Percentiles rank a stretch among this genome's conserved stretches.
These are phyloP conservation scores for Epinephelus malabaricus DNA, from an alignment of 2,797 vertebrate genomes.

Conservation along the genomic window DNA sequence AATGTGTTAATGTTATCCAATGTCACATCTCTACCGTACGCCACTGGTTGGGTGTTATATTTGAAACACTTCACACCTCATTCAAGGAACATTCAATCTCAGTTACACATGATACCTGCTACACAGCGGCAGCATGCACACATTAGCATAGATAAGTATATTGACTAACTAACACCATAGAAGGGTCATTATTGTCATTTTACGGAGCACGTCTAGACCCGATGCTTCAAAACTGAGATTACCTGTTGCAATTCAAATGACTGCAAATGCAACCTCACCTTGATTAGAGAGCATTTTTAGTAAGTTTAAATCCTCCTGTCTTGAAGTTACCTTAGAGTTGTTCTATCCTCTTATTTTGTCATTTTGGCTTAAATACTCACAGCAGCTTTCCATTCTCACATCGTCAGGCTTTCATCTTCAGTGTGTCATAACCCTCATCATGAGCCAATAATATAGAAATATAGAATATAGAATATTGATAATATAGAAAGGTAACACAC, in stretches of 20 bases:
- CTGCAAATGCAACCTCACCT: background rate
- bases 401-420: background rate
- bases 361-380: background rate
- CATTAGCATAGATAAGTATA: background rate
- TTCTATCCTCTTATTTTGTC: conserved; percentile 23
- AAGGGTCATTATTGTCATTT: background rate
- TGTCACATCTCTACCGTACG: too few relatives aligned
- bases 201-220: background rate
- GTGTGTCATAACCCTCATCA: background rate
- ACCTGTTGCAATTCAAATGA: background rate
- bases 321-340: background rate
- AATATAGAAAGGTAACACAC: too few relatives aligned
- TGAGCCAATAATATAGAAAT: background rate
- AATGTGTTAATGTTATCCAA: too few relatives aligned
- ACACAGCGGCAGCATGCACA: background rate
- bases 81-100: background rate
- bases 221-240: background rate
- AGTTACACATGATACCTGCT: background rate
- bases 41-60: too few relatives aligned
- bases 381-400: background rate
- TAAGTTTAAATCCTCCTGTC: background rate
- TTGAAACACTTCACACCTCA: background rate
- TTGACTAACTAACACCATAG: background rate
- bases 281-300: background rate
- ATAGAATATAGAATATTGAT: too few relatives aligned